phyloP scores from a whole-genome alignment of 2,113 vertebrate genomes.

The Stigmatopora argus region DNA sequence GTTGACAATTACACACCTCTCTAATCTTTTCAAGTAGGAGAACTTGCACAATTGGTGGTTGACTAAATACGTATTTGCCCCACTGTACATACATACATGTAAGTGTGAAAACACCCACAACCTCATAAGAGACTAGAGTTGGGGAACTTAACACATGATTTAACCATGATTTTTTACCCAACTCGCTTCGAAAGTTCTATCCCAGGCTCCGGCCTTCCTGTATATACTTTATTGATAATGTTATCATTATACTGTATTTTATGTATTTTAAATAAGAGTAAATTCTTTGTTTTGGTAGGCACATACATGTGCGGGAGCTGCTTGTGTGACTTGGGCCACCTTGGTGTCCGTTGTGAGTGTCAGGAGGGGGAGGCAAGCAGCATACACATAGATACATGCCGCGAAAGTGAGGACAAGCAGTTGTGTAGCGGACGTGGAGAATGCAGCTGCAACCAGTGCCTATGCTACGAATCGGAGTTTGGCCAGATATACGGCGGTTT shows the following conservation, averaged over 20 bases:
- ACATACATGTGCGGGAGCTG: slow-evolving; percentile 83
- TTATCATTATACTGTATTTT: background rate
- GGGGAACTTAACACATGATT: no score
- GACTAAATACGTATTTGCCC: no score
- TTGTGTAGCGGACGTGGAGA: slow-evolving; percentile 89
- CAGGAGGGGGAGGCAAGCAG: slow-evolving; percentile 79
- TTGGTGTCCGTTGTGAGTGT: slow-evolving; percentile 88
- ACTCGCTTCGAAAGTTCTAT: no score
- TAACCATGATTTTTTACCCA: no score
- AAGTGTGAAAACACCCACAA: no score
- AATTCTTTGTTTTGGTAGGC: slow-evolving; percentile 28
- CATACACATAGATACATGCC: slow-evolving; percentile 74
- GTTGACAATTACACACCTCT: no score
- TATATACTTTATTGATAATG: background rate
- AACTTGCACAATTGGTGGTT: no score
- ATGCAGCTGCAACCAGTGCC: slow-evolving; percentile 93
- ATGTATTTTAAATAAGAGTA: background rate
- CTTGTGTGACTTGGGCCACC: slow-evolving; percentile 77
- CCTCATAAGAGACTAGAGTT: no score
- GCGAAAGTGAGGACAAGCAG: slow-evolving; percentile 86
- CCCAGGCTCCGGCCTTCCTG: no score
- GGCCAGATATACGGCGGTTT: slow-evolving; percentile 92
- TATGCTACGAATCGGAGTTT: slow-evolving; percentile 92
- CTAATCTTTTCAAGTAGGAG: no score
- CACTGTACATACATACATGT: no score